A percentile compares a stretch with the other conserved stretches of the same genome.
Evolutionary conservation across 2,797 vertebrate species (phyloP).

Genomic region (Lerista edwardsae): DNA sequence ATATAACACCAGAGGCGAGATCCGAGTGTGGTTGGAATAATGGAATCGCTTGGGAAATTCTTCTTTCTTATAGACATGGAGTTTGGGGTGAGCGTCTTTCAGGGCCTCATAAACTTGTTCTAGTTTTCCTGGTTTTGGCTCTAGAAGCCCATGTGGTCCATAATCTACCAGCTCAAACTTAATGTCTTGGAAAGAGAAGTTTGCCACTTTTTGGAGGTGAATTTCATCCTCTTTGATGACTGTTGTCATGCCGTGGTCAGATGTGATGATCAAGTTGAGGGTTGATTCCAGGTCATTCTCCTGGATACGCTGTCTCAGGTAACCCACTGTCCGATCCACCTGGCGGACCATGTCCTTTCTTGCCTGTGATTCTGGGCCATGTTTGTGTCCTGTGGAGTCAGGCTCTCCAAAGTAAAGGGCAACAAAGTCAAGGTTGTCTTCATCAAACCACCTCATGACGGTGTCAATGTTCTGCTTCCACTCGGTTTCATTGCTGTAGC

Average conservation of each 20-base stretch:
- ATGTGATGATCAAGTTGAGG: constrained; percentile 88
- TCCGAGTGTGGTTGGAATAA: constrained; percentile 80
- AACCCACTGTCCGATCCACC: constrained; percentile 88
- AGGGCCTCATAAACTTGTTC: constrained; percentile 84
- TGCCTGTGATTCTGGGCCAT: constrained; percentile 84
- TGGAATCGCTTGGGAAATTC: constrained; percentile 82
- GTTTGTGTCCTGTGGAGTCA: constrained; percentile 85
- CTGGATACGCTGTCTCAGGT: constrained; percentile 76
- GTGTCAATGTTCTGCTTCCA: constrained; percentile 85
- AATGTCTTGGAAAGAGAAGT: constrained; percentile 86
- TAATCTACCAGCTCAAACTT: constrained; percentile 90
- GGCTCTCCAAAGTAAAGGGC: constrained; percentile 92
- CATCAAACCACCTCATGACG: constrained; percentile 84
- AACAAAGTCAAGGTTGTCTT: constrained; percentile 83
- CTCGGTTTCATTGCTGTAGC: constrained; percentile 83
- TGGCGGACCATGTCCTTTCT: constrained; percentile 83
- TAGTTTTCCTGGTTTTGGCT: constrained; percentile 86
- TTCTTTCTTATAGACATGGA: constrained; percentile 90
- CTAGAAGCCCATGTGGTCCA: constrained; percentile 84
- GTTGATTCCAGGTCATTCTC: constrained; percentile 60
- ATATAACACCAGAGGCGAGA: constrained; percentile 86
- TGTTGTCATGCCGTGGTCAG: constrained; percentile 90
- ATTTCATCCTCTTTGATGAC: constrained; percentile 81
- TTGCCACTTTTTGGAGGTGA: constrained; percentile 69
- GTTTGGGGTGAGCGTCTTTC: constrained; percentile 83